Percentiles rank a stretch among this genome's conserved stretches.
phyloP scores from a whole-genome alignment of 2,888 invertebrate genomes.

The Clivina fossor region DNA sequence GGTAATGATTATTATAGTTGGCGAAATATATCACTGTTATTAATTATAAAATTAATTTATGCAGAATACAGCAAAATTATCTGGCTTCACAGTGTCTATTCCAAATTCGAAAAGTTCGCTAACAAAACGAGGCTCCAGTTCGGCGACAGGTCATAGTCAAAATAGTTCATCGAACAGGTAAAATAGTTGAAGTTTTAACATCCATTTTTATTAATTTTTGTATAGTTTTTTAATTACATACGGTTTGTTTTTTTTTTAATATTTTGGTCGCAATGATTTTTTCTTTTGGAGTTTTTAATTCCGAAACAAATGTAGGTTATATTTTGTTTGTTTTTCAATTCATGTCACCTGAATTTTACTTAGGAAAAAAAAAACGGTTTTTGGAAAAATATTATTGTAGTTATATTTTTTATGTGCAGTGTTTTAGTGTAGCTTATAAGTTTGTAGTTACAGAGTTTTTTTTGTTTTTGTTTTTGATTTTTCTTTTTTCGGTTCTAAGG shows the following conservation, averaged over 20 bases:
- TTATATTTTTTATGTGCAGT: constrained; percentile 17
- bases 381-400: neutral
- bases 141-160: constrained; percentile 48
- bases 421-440: constrained; percentile 14
- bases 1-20: constrained; percentile 51
- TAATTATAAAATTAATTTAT: constrained; percentile 34
- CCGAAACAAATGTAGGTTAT: too few species aligned
- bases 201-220: constrained; percentile 12
- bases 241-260: constrained; percentile 27
- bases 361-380: neutral
- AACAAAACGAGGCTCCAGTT: constrained; percentile 50
- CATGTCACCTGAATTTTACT: neutral
- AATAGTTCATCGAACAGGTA: constrained; percentile 49
- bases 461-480: constrained; percentile 14
- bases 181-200: neutral
- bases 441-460: constrained; percentile 8
- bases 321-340: too few species aligned
- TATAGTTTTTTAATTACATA: constrained; percentile 25
- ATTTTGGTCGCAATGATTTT: constrained; percentile 27
- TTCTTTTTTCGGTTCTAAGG: too few species aligned
- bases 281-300: constrained; percentile 20
- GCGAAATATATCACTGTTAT: neutral
- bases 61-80: constrained; percentile 51
- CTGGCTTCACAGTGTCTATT: constrained; percentile 50
- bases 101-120: constrained; percentile 50